These are phyloP conservation scores for Drosophila eohydei DNA, from an alignment of 2,888 invertebrate genomes.

Conservation along the genomic window DNA sequence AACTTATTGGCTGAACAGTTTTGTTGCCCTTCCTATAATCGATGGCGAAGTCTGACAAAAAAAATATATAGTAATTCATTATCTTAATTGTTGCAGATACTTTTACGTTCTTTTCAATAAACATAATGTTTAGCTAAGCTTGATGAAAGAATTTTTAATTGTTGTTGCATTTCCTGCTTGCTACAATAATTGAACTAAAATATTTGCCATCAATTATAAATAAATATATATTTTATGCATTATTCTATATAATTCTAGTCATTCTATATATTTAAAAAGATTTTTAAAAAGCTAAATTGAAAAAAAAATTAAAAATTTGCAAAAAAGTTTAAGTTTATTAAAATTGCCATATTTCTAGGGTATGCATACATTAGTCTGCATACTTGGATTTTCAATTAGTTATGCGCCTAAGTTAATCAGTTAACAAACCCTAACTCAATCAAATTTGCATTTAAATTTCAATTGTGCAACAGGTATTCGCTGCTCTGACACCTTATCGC, in stretches of 20 bases:
- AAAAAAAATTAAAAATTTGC: too few relatives aligned
- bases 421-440: neutral
- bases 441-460: neutral
- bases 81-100: slow-evolving; percentile 2
- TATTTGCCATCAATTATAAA: neutral
- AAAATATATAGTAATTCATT: slow-evolving; percentile 20
- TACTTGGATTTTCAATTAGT: neutral
- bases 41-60: neutral
- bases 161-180: neutral
- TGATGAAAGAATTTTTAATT: neutral
- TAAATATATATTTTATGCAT: too few relatives aligned
- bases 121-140: neutral
- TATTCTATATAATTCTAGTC: too few relatives aligned
- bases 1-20: slow-evolving; percentile 44
- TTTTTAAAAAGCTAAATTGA: too few relatives aligned
- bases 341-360: too few relatives aligned
- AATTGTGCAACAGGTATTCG: neutral
- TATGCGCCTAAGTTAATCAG: neutral
- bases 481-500: slow-evolving; percentile 4
- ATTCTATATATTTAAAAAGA: too few relatives aligned
- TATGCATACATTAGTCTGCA: neutral
- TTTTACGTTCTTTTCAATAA: neutral
- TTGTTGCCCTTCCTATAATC: slow-evolving; percentile 17
- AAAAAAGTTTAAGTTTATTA: too few relatives aligned
- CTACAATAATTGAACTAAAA: neutral